Conservation (phyloP, 2,797 vertebrate species). For the Hippopotamyrus pictus region DNA sequence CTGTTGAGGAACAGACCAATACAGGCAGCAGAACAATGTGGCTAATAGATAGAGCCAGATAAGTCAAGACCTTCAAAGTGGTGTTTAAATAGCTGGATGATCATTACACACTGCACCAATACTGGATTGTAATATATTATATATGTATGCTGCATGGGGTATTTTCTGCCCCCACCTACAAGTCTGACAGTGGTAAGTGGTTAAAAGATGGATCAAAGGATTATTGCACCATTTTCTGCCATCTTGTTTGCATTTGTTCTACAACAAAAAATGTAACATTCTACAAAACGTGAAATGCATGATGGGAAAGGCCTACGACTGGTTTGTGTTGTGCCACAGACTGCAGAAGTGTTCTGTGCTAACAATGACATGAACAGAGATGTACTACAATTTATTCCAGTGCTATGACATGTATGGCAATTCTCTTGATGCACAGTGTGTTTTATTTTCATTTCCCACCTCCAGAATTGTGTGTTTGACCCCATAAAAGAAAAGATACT, state of each 20-base stretch:
- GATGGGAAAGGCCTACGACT: not conserved
- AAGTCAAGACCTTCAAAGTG: not conserved
- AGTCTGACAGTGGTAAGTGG: not conserved
- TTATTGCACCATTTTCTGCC: not conserved
- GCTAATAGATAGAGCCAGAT: not conserved
- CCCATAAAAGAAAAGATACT: not conserved
- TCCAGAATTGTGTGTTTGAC: not conserved
- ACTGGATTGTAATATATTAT: not conserved
- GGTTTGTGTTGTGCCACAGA: not conserved
- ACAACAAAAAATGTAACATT: not conserved
- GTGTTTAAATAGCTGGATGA: not conserved
- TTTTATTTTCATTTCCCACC: not conserved
- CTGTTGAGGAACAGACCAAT: not conserved
- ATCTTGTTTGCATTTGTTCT: not conserved
- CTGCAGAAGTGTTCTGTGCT: not conserved
- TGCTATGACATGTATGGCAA: not conserved
- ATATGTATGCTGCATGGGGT: not conserved
- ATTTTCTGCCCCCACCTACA: not conserved
- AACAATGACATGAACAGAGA: not conserved
- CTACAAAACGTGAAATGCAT: not conserved
- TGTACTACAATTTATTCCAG: not conserved
- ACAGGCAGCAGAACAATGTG: not conserved
- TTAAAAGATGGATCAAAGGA: not conserved
- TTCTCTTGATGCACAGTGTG: not conserved
- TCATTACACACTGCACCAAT: not conserved